phyloP scores from a whole-genome alignment of 2,113 vertebrate species.

The Theristicus caerulescens region DNA sequence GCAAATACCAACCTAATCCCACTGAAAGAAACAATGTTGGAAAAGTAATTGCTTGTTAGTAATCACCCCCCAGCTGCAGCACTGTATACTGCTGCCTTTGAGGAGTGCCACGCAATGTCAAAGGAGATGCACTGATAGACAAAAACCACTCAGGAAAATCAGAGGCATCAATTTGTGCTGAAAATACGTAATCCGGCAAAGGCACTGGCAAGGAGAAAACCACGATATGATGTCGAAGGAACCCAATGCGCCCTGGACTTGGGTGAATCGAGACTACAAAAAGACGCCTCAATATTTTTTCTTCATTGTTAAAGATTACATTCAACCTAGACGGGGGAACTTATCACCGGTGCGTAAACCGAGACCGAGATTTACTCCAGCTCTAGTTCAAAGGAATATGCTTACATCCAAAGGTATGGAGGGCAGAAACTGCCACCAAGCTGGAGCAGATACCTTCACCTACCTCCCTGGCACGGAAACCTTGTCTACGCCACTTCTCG shows the following conservation, averaged over 20 bases:
- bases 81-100: neutral
- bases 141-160: neutral
- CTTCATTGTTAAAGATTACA: neutral
- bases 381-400: neutral
- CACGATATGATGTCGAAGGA: neutral
- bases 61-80: neutral
- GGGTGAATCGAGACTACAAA: neutral
- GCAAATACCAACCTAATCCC: neutral
- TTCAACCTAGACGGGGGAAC: neutral
- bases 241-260: neutral
- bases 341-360: fast-evolving
- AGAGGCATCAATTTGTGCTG: neutral
- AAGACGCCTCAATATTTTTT: neutral
- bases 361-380: too few species aligned
- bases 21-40: neutral
- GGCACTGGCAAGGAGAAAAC: neutral
- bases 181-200: neutral
- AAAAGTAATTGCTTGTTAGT: neutral
- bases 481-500: neutral
- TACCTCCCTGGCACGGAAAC: fast-evolving
- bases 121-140: neutral
- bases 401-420: neutral
- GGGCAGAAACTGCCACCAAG: neutral
- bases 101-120: neutral
- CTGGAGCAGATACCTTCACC: neutral